Evolutionary conservation across 2,888 invertebrate species (phyloP).

Genomic region (Sphinx pinastri): DNA sequence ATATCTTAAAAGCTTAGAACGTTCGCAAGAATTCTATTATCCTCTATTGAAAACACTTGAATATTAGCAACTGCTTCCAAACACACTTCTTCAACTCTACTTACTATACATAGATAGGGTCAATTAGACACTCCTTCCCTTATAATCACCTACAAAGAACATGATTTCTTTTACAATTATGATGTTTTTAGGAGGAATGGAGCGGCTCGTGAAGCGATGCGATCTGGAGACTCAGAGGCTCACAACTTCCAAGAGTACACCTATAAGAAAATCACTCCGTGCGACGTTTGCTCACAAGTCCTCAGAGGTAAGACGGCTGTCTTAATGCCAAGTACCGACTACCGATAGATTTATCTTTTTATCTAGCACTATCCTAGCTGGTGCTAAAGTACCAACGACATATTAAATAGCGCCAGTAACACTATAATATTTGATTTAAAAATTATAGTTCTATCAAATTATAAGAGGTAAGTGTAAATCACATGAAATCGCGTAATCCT

Average conservation of each 20-base stretch:
- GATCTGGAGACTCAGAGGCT: constrained; percentile 86
- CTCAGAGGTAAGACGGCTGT: constrained; percentile 87
- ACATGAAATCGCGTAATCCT: no score
- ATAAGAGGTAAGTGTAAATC: no score
- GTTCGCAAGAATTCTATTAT: neutral
- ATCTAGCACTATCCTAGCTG: neutral
- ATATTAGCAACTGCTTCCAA: neutral
- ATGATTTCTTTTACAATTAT: constrained; percentile 8
- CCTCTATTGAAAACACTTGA: neutral
- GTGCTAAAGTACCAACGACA: no score
- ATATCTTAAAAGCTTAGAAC: neutral
- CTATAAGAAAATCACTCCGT: constrained; percentile 97
- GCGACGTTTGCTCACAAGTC: constrained; percentile 96
- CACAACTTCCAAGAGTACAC: constrained; percentile 97
- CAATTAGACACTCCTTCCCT: neutral
- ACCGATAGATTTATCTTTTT: no score
- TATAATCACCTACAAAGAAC: no score
- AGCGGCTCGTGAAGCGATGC: constrained; percentile 85
- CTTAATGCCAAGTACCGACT: neutral
- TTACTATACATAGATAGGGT: neutral
- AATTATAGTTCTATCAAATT: no score
- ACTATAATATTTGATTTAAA: no score
- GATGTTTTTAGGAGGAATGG: constrained; percentile 87
- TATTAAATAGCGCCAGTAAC: no score
- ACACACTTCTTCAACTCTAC: neutral